Evolutionary conservation across 2,113 vertebrate species (phyloP), one percentile per base, ranked within the genome.

Genomic region (Halichoeres trimaculatus): DNA sequence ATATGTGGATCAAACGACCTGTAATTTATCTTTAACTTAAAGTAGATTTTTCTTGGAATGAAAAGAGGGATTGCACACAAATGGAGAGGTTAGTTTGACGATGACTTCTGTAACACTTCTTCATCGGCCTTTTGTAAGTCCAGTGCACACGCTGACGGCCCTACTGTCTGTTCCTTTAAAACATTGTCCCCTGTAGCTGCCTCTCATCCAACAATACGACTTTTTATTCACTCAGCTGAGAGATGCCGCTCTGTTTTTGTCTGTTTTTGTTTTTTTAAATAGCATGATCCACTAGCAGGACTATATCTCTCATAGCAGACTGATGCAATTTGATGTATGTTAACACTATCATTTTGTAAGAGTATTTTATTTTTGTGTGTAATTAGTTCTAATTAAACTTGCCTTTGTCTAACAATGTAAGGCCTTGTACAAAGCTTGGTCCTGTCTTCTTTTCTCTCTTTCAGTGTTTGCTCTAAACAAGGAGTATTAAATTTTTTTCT

Each of bases 291-390:
- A 88, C 90, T 90, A 81, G 88, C 89, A 90, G 85, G 81, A 90
- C 85, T 90, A 85, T 92, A 87, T 90, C 89, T 92, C 89, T 90
- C 90, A 89, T 89, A 89, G 90, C 84, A 92, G 92, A 94, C 92
- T 89, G 89, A 93, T 94, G 93, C 93, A 94, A 92, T 94, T 93
- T 92, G 85, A 91, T 90, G 88, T 91, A 93, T 85, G 89, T 93
- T 93, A 93, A 93, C 92, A 92, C 90, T 91, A 92, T 92, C 87
- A 91, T 93, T 94, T 94, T 94, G 91, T 92, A 93, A 92, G 92
- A 93, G 93, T 93, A 91, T 93, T 93, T 94, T 93, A 94, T 94
- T 93, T 94, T 93, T 93, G 89, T 94, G 92, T 94, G 90, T 93
- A 83, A 91, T 93, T 93, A 91, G 92, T 90, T 93, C 85, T 90